Evolutionary conservation across 2,113 vertebrate genomes (phyloP).

Genomic region (Electrona antarctica): DNA sequence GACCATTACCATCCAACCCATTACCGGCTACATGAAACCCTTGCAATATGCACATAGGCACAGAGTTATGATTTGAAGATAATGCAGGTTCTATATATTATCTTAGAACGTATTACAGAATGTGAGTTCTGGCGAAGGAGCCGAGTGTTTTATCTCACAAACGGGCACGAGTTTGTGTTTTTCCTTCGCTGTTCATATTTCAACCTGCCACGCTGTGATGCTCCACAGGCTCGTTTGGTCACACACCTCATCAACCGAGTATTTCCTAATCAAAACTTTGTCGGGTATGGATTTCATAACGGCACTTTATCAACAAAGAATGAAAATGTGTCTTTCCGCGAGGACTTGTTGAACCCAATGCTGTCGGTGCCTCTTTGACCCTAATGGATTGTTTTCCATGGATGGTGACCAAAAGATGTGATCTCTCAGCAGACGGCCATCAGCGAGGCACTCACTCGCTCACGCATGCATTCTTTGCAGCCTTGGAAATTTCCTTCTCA

Average conservation of each 20-base stretch:
- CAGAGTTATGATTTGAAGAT: background rate
- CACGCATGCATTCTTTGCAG: constrained; percentile 29
- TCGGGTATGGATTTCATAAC: constrained; percentile 15
- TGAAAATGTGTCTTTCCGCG: constrained; percentile 31
- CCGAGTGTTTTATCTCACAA: constrained; percentile 22
- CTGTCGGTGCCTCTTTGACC: constrained; percentile 53
- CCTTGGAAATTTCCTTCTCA: constrained; percentile 35
- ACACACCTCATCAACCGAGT: constrained; percentile 5
- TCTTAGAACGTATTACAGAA: constrained; percentile 33
- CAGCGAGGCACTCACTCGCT: constrained; percentile 43
- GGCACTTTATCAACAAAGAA: constrained; percentile 36
- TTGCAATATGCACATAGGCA: constrained; percentile 5
- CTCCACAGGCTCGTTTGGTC: constrained; percentile 7
- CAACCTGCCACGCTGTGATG: background rate
- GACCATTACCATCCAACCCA: constrained; percentile 39
- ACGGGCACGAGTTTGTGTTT: constrained; percentile 17
- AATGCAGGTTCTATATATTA: constrained; percentile 6
- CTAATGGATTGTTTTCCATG: constrained; percentile 71
- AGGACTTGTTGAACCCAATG: constrained; percentile 33
- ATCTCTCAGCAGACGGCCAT: constrained; percentile 42
- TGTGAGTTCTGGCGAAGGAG: constrained; percentile 6
- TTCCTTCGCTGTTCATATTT: background rate
- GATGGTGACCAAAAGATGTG: constrained; percentile 75
- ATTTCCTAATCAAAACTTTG: background rate
- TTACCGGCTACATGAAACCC: background rate